phyloP scores from a whole-genome alignment of 92 coral and sea anemone genomes.

The Actinernus sp. region DNA sequence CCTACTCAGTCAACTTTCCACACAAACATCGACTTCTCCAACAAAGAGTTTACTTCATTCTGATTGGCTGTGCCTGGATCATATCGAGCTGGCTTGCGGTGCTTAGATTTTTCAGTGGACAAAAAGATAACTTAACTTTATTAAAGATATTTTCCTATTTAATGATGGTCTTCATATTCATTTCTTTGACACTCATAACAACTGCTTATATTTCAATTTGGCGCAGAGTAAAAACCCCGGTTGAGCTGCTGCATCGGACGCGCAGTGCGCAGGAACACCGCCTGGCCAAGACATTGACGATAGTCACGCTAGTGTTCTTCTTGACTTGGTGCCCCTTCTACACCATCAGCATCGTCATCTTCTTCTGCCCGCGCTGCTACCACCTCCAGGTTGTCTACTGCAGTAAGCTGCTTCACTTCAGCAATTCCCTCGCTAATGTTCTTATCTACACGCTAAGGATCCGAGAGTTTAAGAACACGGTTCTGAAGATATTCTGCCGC shows the following conservation, averaged over 20 bases:
- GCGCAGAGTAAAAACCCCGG: constrained; percentile 71
- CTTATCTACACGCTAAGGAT: constrained; percentile 86
- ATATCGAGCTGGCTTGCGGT: constrained; percentile 67
- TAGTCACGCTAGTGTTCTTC: constrained; percentile 76
- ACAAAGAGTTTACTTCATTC: constrained; percentile 51
- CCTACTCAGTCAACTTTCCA: constrained; percentile 70
- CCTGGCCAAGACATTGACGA: constrained; percentile 77
- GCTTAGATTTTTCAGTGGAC: constrained; percentile 56
- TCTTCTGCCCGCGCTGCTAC: constrained; percentile 53
- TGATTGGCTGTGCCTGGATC: constrained; percentile 75
- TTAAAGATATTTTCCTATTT: constrained; percentile 51
- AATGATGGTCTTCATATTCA: constrained; percentile 60
- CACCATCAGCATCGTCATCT: constrained; percentile 67
- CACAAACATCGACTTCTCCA: constrained; percentile 67
- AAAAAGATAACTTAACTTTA: constrained; percentile 13
- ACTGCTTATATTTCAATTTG: constrained; percentile 75
- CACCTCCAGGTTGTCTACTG: constrained; percentile 65
- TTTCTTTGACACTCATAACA: constrained; percentile 57
- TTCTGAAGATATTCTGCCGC: constrained; percentile 50
- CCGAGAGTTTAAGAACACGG: constrained; percentile 74
- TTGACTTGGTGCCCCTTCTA: constrained; percentile 86
- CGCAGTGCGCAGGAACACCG: constrained; percentile 73
- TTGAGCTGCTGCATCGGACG: constrained; percentile 55
- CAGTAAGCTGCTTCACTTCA: constrained; percentile 80
- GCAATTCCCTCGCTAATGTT: constrained; percentile 80